These are phyloP conservation scores for Hyposmocoma kahamanoa DNA, from an alignment of 1,140 invertebrate genomes.

Conservation along the genomic window DNA sequence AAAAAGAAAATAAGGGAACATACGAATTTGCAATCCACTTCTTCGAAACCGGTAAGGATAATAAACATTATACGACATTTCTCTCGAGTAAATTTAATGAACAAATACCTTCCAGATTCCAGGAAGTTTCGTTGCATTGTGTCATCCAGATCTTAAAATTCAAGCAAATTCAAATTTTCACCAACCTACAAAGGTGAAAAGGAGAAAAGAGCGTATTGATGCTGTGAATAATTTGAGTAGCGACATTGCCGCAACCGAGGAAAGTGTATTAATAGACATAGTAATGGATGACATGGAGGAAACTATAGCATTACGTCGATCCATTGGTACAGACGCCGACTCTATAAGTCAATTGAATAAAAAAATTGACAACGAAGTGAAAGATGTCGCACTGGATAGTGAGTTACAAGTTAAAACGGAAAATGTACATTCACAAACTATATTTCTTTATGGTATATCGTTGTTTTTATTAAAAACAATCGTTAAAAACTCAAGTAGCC, in stretches of 20 bases:
- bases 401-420: conserved; percentile 15
- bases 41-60: conserved; percentile 29
- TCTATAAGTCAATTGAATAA: conserved; percentile 18
- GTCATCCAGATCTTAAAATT: conserved; percentile 24
- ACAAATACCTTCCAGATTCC: conserved; percentile 34
- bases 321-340: conserved; percentile 37
- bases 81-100: background rate
- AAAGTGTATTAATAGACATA: conserved; percentile 41
- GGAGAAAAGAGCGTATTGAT: background rate
- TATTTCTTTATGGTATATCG: conserved; percentile 50
- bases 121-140: conserved; percentile 38
- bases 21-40: conserved; percentile 14
- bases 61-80: background rate
- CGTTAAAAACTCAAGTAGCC: background rate
- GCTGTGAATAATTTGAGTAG: conserved; percentile 2
- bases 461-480: conserved; percentile 2
- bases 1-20: conserved; percentile 22
- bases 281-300: conserved; percentile 38
- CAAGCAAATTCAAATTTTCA: background rate
- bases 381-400: background rate
- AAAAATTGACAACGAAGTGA: conserved; percentile 29
- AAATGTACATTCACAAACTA: conserved; percentile 32
- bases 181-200: background rate
- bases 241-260: conserved; percentile 34
- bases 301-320: conserved; percentile 37